phyloP scores from a whole-genome alignment of 2,888 invertebrate species.

The Hypomecis punctinalis region DNA sequence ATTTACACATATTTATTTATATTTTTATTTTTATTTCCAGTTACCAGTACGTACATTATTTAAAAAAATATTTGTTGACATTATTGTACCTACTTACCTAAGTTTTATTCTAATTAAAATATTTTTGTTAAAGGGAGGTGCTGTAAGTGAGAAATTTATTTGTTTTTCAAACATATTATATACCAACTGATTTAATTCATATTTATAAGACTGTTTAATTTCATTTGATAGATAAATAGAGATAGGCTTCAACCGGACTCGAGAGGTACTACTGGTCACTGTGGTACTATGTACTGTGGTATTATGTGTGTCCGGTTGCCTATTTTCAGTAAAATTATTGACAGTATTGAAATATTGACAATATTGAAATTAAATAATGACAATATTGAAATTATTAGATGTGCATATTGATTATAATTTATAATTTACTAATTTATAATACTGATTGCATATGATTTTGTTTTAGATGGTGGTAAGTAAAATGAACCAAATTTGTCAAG shows the following conservation, averaged over 20 bases:
- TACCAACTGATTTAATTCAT: too few relatives aligned
- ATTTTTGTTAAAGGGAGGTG: background rate
- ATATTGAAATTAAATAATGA: too few relatives aligned
- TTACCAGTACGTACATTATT: constrained; percentile 17
- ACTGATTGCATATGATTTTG: background rate
- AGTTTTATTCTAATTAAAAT: background rate
- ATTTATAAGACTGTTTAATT: too few relatives aligned
- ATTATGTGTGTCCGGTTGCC: too few relatives aligned
- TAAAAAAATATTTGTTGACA: background rate
- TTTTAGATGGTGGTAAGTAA: constrained; percentile 23
- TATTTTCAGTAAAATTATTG: too few relatives aligned
- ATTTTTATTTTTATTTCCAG: constrained; percentile 10
- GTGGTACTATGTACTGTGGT: too few relatives aligned
- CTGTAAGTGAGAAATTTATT: too few relatives aligned
- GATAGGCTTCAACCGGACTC: too few relatives aligned
- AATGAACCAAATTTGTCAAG: background rate
- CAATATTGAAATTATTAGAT: background rate
- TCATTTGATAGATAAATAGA: too few relatives aligned
- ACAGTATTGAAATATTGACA: too few relatives aligned
- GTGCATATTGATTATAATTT: background rate
- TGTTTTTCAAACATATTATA: too few relatives aligned
- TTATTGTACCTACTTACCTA: background rate
- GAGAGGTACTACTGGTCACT: too few relatives aligned
- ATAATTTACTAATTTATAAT: background rate
- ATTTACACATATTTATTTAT: background rate